phyloP scores from a whole-genome alignment of 2,113 vertebrate species.

The Neolamprologus brichardi region DNA sequence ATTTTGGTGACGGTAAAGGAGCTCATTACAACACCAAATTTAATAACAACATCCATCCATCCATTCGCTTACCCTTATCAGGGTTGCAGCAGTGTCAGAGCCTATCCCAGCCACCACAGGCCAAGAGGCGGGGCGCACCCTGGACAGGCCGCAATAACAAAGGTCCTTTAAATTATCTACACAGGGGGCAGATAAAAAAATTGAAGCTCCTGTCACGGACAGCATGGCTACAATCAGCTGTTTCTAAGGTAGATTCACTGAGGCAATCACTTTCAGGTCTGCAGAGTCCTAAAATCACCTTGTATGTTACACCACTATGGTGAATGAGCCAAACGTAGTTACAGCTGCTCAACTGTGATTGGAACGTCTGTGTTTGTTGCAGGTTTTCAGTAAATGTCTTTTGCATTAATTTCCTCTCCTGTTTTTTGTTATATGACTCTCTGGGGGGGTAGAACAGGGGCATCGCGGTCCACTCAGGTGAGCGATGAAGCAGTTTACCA shows the following conservation, averaged over 20 bases:
- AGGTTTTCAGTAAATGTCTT: neutral
- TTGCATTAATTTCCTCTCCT: neutral
- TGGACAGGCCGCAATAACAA: neutral
- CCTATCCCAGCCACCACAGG: neutral
- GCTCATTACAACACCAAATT: neutral
- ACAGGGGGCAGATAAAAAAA: neutral
- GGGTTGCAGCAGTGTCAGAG: fast-evolving
- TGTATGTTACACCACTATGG: neutral
- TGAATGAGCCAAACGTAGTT: neutral
- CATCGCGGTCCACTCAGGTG: neutral
- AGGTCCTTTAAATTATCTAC: neutral
- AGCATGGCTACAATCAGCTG: neutral
- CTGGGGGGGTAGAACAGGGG: neutral
- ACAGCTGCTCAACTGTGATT: neutral
- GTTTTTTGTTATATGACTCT: neutral
- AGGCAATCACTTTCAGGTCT: neutral
- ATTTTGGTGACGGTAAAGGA: neutral
- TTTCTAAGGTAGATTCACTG: neutral
- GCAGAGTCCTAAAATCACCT: neutral
- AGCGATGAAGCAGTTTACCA: neutral
- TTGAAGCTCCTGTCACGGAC: neutral
- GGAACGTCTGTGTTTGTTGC: neutral
- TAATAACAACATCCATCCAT: neutral
- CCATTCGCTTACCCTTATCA: neutral
- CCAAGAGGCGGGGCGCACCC: fast-evolving